A percentile compares a stretch with the other conserved stretches of the same genome.
Evolutionary conservation across 2,113 vertebrate species (phyloP).

Genomic region (Notarius quadriscutis): DNA sequence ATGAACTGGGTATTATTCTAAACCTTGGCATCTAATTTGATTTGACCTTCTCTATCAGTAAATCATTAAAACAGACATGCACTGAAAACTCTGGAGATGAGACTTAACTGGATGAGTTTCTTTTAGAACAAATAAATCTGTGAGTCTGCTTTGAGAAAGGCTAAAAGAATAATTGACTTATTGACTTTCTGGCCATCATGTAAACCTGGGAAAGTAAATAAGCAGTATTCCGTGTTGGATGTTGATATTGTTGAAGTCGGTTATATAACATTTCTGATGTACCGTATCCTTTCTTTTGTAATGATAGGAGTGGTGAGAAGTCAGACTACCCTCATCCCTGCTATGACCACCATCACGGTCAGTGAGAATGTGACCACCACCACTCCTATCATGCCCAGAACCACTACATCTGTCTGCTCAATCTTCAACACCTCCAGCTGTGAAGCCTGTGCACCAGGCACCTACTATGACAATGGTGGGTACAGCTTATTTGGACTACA

Average conservation of each 20-base stretch:
- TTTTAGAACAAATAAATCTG: not conserved
- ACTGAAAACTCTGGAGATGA: not conserved
- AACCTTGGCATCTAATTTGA: not conserved
- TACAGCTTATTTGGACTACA: constrained; percentile 2
- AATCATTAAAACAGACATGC: constrained; percentile 1
- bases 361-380: constrained; percentile 57
- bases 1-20: not conserved
- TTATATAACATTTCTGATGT: not conserved
- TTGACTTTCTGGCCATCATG: not conserved
- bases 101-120: not conserved
- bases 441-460: constrained; percentile 75
- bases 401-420: constrained; percentile 69
- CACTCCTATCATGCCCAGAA: constrained; percentile 59
- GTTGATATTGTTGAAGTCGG: not conserved
- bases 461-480: constrained; percentile 70
- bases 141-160: not conserved
- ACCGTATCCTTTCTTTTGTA: constrained; percentile 35
- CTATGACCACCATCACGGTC: constrained; percentile 60
- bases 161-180: not conserved
- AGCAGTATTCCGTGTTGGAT: not conserved
- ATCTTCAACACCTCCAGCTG: constrained; percentile 75
- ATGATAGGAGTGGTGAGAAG: constrained; percentile 65
- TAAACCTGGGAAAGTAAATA: not conserved
- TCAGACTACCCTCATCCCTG: constrained; percentile 71
- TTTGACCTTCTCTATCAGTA: not conserved